Percentiles rank a stretch among this genome's conserved stretches.
phyloP scores from a whole-genome alignment of 2,888 invertebrate species.

The Chrysolina haemoptera region DNA sequence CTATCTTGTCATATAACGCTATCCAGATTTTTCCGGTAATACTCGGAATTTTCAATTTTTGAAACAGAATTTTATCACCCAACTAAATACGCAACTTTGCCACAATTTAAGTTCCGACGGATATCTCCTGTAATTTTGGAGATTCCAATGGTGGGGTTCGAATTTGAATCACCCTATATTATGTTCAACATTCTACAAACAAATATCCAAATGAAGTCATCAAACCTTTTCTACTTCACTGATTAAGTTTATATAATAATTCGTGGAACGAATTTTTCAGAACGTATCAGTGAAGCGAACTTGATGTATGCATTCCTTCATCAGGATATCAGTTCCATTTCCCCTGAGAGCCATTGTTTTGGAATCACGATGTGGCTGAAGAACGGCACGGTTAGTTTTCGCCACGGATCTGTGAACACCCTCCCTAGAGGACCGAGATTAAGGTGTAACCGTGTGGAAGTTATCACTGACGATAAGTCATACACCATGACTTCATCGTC shows the following conservation, averaged over 20 bases:
- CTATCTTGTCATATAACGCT: no score
- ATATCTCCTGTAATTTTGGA: no score
- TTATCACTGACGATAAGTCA: constrained; percentile 68
- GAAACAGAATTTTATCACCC: no score
- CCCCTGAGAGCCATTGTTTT: constrained; percentile 42
- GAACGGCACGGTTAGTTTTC: constrained; percentile 38
- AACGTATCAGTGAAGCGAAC: constrained; percentile 4
- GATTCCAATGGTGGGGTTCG: no score
- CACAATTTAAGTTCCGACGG: no score
- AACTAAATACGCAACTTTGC: no score
- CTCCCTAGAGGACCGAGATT: constrained; percentile 60
- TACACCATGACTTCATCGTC: constrained; percentile 65
- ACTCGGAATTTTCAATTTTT: no score
- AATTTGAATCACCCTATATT: no score
- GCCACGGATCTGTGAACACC: constrained; percentile 52
- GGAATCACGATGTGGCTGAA: constrained; percentile 32
- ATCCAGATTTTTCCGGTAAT: no score
- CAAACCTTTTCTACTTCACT: no score
- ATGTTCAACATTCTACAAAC: no score
- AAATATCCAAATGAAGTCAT: no score
- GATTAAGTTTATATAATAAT: not conserved
- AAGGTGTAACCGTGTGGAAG: constrained; percentile 68
- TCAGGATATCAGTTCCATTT: constrained; percentile 22
- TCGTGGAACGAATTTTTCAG: not conserved
- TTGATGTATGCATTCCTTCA: not conserved